A percentile compares a stretch with the other conserved stretches of the same genome.
phyloP scores from a whole-genome alignment of 2,888 invertebrate species.

The Nomada lathburiana region DNA sequence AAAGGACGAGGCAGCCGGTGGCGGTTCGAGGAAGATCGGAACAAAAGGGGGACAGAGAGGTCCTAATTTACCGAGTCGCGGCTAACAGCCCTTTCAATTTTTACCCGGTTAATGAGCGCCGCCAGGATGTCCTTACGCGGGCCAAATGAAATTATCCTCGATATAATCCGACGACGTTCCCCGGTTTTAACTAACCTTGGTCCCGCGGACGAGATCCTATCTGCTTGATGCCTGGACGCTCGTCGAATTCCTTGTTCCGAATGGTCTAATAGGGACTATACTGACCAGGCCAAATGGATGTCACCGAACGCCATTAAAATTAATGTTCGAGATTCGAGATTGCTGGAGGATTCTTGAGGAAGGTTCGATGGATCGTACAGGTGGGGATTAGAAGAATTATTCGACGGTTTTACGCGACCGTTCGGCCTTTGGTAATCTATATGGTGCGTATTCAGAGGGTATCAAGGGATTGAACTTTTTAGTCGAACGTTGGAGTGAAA shows the following conservation, averaged over 20 bases:
- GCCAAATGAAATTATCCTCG: conserved; percentile 76
- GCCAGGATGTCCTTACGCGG: conserved; percentile 70
- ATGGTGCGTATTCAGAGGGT: too few relatives aligned
- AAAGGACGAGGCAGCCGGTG: conserved; percentile 51
- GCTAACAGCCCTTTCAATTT: conserved; percentile 73
- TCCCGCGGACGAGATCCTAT: conserved; percentile 49
- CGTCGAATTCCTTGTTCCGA: conserved; percentile 8
- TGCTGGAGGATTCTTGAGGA: too few relatives aligned
- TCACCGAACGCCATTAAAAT: conserved; percentile 4
- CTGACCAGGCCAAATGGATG: neutral
- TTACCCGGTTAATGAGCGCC: conserved; percentile 73
- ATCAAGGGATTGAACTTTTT: too few relatives aligned
- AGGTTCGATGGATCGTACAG: too few relatives aligned
- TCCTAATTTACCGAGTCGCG: conserved; percentile 73
- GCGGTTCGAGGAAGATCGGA: conserved; percentile 50
- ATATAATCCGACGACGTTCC: conserved; percentile 63
- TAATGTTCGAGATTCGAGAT: neutral
- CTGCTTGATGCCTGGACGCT: conserved; percentile 16
- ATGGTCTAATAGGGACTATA: neutral
- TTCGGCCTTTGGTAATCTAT: too few relatives aligned
- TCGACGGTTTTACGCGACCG: too few relatives aligned
- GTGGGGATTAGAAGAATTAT: too few relatives aligned
- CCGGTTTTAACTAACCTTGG: neutral
- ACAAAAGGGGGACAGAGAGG: conserved; percentile 40
- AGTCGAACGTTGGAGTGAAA: too few relatives aligned